Evolutionary conservation across 2,888 invertebrate species (phyloP), one percentile per base, ranked within the genome.

Genomic region (Aporophyla nigra): DNA sequence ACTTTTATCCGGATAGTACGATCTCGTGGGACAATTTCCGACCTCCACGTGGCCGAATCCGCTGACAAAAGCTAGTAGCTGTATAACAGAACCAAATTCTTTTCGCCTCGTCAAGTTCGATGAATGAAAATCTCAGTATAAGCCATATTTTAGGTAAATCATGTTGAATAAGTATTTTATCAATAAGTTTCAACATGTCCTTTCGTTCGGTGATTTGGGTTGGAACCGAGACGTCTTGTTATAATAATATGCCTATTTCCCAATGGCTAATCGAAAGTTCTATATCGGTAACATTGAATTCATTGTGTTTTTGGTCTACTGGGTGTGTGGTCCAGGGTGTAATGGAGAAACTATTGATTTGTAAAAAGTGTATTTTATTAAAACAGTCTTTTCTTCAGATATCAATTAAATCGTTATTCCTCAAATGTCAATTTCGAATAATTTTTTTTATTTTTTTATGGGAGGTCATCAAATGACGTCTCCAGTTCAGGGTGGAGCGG

Each of bases 111-210:
- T 1, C n/a, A 24, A 43, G 46, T 27, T 24, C 27, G n/a, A 51
- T 59, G n/a, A 58, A 53, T 58, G 5, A 33, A 33, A 53, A 56
- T 33, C 56, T 53, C 16, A 78, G 71, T 33, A 53, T 46, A 33
- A 33, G n/a, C 16, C 71, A 65, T 65, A 71, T 65, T 78, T 71
- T 65, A 10, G 58, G 24, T 58, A 59, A 71, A 46, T 40, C 33
- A 65, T 33, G 78, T 46, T 53, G 63, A 65, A 78, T 71, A 78
- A 54, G 68, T 58, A 79, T 69, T 66, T 74, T 51, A 65, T 65
- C 49, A 59, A 72, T 78, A 78, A 78, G n/a, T 54, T 72, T 73
- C 66, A 43, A 72, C 27, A 7, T 79, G 78, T 73, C 66, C 65
- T 12, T 40, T n/a, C n/a, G 14, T 49, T 21, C 51, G 5, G 33